A percentile compares a stretch with the other conserved stretches of the same genome.
These are phyloP conservation scores for Clarias batrachus DNA, from an alignment of 2,113 vertebrate species.

Conservation along the genomic window DNA sequence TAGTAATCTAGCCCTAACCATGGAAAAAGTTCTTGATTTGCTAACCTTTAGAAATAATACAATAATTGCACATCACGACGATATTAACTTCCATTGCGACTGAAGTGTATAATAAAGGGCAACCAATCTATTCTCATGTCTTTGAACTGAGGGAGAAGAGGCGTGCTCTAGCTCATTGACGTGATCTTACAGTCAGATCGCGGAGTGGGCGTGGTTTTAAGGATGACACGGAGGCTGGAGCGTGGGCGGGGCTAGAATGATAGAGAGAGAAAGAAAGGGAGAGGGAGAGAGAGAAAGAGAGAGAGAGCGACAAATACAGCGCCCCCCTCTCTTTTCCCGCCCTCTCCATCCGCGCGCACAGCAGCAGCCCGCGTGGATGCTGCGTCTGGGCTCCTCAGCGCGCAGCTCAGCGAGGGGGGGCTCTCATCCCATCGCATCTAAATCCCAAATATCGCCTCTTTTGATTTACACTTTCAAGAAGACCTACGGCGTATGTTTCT, in stretches of 20 bases:
- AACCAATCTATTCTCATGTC: neutral
- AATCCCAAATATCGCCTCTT: conserved; percentile 69
- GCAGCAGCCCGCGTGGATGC: conserved; percentile 65
- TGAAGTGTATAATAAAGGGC: neutral
- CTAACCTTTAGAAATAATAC: neutral
- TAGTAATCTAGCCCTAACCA: no score
- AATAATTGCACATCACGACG: neutral
- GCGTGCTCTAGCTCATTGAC: conserved; percentile 46
- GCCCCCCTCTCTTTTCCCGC: conserved; percentile 39
- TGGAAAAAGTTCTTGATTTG: no score
- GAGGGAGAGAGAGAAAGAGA: conserved; percentile 37
- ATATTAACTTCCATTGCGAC: neutral
- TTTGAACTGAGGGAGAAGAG: conserved; percentile 21
- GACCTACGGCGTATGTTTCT: conserved; percentile 30
- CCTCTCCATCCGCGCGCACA: conserved; percentile 53
- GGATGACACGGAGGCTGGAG: conserved; percentile 34
- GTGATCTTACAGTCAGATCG: conserved; percentile 41
- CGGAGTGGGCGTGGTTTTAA: conserved; percentile 49
- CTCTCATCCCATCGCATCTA: conserved; percentile 65
- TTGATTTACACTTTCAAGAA: conserved; percentile 50
- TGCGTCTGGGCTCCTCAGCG: conserved; percentile 71
- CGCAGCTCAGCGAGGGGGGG: conserved; percentile 58
- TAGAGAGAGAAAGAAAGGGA: conserved; percentile 19
- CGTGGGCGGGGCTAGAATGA: conserved; percentile 20
- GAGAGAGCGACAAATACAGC: conserved; percentile 30